A percentile compares a stretch with the other conserved stretches of the same genome.
These are phyloP conservation scores for Cinclus cinclus DNA, from an alignment of 2,113 vertebrate species.

Conservation along the genomic window DNA sequence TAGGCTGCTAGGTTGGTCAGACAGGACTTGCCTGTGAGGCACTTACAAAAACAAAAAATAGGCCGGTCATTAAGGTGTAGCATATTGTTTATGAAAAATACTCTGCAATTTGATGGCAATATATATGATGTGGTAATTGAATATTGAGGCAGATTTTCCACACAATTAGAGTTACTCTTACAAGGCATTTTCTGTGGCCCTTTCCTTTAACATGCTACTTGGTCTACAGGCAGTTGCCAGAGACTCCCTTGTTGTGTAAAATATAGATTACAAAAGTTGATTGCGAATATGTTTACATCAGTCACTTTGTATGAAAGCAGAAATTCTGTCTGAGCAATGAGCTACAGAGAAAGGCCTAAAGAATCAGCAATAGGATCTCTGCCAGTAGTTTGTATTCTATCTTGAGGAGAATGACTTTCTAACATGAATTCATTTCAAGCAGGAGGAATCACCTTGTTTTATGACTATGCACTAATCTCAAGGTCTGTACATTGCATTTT, in stretches of 20 bases:
- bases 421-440: constrained; percentile 56
- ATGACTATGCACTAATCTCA: constrained; percentile 53
- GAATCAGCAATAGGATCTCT: constrained; percentile 13
- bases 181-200: background rate
- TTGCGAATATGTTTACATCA: constrained; percentile 43
- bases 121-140: background rate
- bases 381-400: background rate
- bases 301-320: constrained; percentile 59
- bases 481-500: constrained; percentile 46
- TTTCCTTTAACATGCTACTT: background rate
- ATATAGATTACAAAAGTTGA: constrained; percentile 57
- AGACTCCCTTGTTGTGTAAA: constrained; percentile 46
- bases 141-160: background rate
- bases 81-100: background rate
- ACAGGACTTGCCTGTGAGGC: background rate
- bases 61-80: background rate
- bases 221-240: constrained; percentile 30
- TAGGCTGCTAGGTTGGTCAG: background rate
- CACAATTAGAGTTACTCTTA: background rate
- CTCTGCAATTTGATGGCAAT: background rate
- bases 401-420: constrained; percentile 7
- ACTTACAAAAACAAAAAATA: background rate
- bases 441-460: constrained; percentile 68
- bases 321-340: constrained; percentile 48
- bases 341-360: constrained; percentile 28